Evolutionary conservation across 2,113 vertebrate species (phyloP).

Genomic region (Progne subis): DNA sequence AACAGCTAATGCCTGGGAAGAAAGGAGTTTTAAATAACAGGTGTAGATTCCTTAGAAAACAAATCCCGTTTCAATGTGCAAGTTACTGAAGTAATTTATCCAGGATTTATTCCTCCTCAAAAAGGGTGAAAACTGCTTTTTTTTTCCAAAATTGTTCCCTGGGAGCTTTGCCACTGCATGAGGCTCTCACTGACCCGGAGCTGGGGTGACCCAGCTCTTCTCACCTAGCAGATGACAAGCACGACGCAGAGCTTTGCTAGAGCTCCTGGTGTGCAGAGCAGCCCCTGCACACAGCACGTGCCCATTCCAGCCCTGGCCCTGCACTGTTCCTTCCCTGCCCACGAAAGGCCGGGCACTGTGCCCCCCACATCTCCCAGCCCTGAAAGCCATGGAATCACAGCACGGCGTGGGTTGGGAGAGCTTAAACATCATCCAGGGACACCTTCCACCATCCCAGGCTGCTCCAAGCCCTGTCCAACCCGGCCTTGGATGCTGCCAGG

Average conservation of each 20-base stretch:
- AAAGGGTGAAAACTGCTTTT: background rate
- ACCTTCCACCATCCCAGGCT: fast-evolving
- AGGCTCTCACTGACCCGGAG: background rate
- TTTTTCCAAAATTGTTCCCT: background rate
- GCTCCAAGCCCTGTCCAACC: background rate
- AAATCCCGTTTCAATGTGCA: background rate
- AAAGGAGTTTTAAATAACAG: background rate
- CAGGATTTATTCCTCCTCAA: background rate
- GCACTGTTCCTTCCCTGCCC: background rate
- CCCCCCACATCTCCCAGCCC: background rate
- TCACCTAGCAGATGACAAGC: background rate
- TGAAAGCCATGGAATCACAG: background rate
- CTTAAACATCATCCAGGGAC: background rate
- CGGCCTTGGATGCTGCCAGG: background rate
- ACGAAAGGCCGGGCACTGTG: fast-evolving
- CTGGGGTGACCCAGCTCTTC: background rate
- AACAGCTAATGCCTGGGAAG: background rate
- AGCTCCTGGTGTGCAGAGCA: background rate
- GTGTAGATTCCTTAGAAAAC: background rate
- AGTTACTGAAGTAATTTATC: background rate
- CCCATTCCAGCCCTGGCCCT: background rate
- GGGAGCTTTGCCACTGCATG: background rate
- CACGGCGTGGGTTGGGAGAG: background rate
- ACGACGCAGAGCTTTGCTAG: background rate
- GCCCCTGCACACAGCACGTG: fast-evolving